Percentiles rank a stretch among this genome's conserved stretches.
Evolutionary conservation across 2,113 vertebrate genomes (phyloP).

Genomic region (Apus apus): DNA sequence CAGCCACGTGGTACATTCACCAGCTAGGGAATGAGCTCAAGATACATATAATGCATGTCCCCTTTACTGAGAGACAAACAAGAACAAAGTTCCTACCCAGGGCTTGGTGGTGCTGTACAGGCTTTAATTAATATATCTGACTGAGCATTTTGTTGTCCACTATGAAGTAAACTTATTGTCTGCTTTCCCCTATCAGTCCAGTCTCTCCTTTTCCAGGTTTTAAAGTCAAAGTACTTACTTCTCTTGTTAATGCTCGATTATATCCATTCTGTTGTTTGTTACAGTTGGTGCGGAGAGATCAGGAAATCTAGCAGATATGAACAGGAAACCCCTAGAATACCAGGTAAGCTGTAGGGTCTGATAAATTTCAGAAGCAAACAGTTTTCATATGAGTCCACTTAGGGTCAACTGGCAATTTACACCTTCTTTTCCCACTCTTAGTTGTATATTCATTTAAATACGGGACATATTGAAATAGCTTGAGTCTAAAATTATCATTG

Average conservation of each 20-base stretch:
- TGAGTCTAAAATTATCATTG: background rate
- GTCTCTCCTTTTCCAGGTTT: background rate
- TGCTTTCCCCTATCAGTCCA: background rate
- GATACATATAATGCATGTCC: rapidly evolving
- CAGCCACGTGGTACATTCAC: background rate
- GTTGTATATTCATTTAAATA: constrained; percentile 22
- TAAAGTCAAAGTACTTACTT: background rate
- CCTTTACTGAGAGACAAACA: background rate
- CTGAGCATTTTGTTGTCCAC: background rate
- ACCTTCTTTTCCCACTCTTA: background rate
- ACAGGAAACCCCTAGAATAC: background rate
- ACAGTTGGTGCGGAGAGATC: background rate
- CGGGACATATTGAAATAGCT: constrained; percentile 39
- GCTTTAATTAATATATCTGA: background rate
- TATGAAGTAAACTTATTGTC: background rate
- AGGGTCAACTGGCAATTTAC: background rate
- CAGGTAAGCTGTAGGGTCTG: background rate
- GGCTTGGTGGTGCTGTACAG: background rate
- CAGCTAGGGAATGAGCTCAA: background rate
- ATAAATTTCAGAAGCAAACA: background rate
- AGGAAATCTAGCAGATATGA: background rate
- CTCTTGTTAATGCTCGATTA: background rate
- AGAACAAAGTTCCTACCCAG: background rate
- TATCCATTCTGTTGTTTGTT: background rate
- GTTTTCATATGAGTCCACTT: background rate